Percentiles rank a stretch among this genome's conserved stretches.
Evolutionary conservation across 2,113 vertebrate species (phyloP).

Genomic region (Amphiprion ocellaris): DNA sequence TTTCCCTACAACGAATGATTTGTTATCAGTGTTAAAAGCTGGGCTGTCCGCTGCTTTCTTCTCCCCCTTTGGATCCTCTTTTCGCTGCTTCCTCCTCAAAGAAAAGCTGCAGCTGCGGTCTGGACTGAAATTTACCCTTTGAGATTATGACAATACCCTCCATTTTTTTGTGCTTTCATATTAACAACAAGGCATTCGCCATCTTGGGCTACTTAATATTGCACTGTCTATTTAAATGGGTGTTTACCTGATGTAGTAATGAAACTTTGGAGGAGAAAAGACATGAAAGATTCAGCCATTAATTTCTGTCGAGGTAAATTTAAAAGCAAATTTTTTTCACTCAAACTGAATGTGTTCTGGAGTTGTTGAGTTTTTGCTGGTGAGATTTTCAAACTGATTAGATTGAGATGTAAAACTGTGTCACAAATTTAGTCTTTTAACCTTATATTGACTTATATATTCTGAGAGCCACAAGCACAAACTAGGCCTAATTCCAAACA

Average conservation of each 20-base stretch:
- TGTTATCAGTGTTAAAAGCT: neutral
- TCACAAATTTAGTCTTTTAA: neutral
- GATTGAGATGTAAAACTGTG: neutral
- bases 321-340: neutral
- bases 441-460: neutral
- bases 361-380: neutral
- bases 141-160: slow-evolving; percentile 95
- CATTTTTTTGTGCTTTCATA: slow-evolving; percentile 89
- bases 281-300: neutral
- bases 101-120: slow-evolving; percentile 82
- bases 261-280: slow-evolving; percentile 49
- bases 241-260: slow-evolving; percentile 4
- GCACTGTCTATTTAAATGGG: slow-evolving; percentile 58
- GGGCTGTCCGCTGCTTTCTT: neutral
- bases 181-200: slow-evolving; percentile 92
- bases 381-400: neutral
- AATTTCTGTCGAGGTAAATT: neutral
- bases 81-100: slow-evolving; percentile 73
- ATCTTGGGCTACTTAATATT: slow-evolving; percentile 89
- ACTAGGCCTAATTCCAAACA: neutral
- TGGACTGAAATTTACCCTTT: slow-evolving; percentile 91
- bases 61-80: slow-evolving; percentile 2
- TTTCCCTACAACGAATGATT: neutral
- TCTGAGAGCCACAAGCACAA: neutral
- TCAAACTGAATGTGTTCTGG: neutral